phyloP scores from a whole-genome alignment of 2,113 vertebrate genomes.

The Strix uralensis region DNA sequence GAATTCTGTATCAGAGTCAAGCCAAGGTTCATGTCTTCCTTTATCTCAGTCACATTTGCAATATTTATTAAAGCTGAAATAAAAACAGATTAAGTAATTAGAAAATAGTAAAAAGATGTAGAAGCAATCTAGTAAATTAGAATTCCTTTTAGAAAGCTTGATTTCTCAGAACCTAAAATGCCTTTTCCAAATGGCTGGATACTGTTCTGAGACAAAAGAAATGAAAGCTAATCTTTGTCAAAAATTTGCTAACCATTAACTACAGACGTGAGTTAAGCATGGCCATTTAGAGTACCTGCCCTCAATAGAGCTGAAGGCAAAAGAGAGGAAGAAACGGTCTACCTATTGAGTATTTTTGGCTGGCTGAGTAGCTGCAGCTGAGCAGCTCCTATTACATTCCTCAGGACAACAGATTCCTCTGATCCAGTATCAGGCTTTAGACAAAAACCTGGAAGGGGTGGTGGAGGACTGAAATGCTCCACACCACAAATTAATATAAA shows the following conservation, averaged over 20 bases:
- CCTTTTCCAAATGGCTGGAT: neutral
- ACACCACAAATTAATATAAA: neutral
- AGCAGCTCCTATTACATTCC: neutral
- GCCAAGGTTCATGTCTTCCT: conserved; percentile 85
- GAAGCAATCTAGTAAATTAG: neutral
- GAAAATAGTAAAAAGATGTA: neutral
- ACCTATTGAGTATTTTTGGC: neutral
- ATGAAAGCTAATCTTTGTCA: neutral
- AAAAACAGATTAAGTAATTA: neutral
- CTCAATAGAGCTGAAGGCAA: neutral
- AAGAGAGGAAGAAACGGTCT: neutral
- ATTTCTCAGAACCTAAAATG: neutral
- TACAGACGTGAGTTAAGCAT: neutral
- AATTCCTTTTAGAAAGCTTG: neutral
- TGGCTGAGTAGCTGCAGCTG: neutral
- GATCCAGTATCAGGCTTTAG: neutral
- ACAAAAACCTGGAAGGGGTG: neutral
- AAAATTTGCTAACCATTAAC: neutral
- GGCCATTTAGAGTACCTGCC: neutral
- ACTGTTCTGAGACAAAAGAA: neutral
- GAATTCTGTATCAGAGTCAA: conserved; percentile 83
- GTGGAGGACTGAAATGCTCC: neutral
- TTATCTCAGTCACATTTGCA: conserved; percentile 82
- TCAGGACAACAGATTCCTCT: neutral
- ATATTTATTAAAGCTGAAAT: conserved; percentile 81